Evolutionary conservation across 2,113 vertebrate species (phyloP).

Genomic region (Jaculus jaculus): DNA sequence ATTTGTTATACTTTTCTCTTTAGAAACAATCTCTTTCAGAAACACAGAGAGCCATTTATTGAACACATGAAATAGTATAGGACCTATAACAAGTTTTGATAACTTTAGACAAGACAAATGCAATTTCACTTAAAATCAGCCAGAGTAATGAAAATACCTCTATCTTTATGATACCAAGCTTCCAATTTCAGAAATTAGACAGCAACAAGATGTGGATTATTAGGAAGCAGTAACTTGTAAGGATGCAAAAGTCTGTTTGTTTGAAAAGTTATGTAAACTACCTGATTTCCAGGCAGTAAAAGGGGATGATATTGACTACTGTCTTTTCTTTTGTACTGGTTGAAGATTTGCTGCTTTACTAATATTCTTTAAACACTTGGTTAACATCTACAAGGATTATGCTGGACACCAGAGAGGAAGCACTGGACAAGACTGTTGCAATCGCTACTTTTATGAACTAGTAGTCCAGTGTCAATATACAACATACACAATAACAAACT

Average conservation of each 20-base stretch:
- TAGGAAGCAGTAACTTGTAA: accelerated
- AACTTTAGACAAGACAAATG: not conserved
- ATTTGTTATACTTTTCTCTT: not conserved
- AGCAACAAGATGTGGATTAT: not conserved
- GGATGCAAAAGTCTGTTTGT: not conserved
- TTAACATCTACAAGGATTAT: not conserved
- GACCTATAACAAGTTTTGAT: not conserved
- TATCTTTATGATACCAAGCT: no score
- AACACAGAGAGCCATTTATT: not conserved
- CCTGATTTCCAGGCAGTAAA: not conserved
- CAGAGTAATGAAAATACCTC: not conserved
- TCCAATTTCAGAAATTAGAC: not conserved
- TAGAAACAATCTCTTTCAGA: not conserved
- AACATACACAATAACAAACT: not conserved
- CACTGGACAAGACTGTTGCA: not conserved
- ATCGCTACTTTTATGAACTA: not conserved
- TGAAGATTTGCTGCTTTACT: not conserved
- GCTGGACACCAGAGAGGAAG: not conserved
- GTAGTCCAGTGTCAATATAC: no score
- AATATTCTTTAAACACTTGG: not conserved
- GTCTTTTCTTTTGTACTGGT: not conserved
- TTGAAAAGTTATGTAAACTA: not conserved
- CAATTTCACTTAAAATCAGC: not conserved
- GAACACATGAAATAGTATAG: not conserved
- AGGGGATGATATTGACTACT: not conserved